A percentile compares a stretch with the other conserved stretches of the same genome.
Evolutionary conservation across 2,113 vertebrate species (phyloP).

Genomic region (Centropus bengalensis): DNA sequence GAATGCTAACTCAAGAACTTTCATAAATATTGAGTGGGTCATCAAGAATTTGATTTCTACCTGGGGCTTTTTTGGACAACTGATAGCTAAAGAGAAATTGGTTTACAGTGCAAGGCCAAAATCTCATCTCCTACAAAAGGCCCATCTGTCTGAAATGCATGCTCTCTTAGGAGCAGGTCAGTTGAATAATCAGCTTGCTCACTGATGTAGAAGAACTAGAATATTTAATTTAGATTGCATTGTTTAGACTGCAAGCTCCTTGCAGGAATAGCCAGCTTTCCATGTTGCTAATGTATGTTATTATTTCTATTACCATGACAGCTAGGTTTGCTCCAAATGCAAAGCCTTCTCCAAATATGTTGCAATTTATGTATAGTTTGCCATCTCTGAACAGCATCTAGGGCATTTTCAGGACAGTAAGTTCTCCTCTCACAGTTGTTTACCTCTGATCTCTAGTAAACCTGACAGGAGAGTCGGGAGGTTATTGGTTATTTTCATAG

Average conservation of each 20-base stretch:
- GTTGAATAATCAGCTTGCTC: neutral
- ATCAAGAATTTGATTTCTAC: neutral
- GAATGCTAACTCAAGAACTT: neutral
- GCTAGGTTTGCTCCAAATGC: neutral
- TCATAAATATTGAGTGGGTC: neutral
- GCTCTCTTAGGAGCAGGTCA: neutral
- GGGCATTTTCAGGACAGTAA: neutral
- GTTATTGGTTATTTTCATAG: neutral
- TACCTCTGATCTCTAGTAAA: neutral
- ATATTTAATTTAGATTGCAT: neutral
- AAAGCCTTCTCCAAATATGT: neutral
- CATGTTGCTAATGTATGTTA: neutral
- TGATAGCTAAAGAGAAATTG: neutral
- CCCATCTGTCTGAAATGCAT: neutral
- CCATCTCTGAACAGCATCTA: neutral
- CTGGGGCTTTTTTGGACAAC: neutral
- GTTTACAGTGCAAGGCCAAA: neutral
- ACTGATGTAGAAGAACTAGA: neutral
- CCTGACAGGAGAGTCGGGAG: neutral
- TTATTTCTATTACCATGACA: neutral
- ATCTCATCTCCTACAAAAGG: neutral
- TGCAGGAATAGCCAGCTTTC: neutral
- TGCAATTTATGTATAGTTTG: neutral
- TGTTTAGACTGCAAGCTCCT: neutral
- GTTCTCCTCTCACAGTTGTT: neutral